These are phyloP conservation scores for Pundamilia nyererei DNA, from an alignment of 2,113 vertebrate genomes.

Conservation along the genomic window DNA sequence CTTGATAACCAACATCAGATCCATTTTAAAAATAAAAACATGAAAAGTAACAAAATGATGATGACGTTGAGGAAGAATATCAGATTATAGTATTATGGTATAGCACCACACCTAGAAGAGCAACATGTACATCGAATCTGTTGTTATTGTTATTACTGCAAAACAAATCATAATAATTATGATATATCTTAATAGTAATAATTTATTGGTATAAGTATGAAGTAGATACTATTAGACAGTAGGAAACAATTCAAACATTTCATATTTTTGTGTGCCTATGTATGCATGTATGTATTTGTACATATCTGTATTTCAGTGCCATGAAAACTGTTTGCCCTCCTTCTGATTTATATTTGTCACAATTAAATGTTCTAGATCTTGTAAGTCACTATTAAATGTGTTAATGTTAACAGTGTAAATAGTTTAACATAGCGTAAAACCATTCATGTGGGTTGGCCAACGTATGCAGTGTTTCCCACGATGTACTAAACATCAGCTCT, in stretches of 20 bases:
- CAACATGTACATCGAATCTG: not conserved
- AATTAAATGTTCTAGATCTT: not conserved
- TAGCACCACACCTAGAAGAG: accelerated
- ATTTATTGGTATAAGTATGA: not conserved
- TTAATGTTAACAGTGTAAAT: not conserved
- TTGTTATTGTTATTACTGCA: not conserved
- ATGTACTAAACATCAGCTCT: not conserved
- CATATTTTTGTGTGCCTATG: accelerated
- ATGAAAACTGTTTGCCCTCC: not conserved
- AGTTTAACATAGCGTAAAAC: not conserved
- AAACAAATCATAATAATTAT: not conserved
- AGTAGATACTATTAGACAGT: not conserved
- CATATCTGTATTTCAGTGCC: not conserved
- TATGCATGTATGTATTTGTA: not conserved
- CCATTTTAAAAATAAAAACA: not conserved
- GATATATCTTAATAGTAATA: not conserved
- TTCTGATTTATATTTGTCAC: not conserved
- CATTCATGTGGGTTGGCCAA: not conserved
- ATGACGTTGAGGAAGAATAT: not conserved
- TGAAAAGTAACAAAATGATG: not conserved
- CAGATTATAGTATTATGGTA: not conserved
- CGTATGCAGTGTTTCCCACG: not conserved
- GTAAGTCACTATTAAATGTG: not conserved
- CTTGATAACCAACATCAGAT: not conserved
- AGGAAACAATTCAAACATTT: not conserved